Percentiles rank a stretch among this genome's conserved stretches.
phyloP scores from a whole-genome alignment of 2,797 vertebrate species.

The Pantherophis vulpinus region DNA sequence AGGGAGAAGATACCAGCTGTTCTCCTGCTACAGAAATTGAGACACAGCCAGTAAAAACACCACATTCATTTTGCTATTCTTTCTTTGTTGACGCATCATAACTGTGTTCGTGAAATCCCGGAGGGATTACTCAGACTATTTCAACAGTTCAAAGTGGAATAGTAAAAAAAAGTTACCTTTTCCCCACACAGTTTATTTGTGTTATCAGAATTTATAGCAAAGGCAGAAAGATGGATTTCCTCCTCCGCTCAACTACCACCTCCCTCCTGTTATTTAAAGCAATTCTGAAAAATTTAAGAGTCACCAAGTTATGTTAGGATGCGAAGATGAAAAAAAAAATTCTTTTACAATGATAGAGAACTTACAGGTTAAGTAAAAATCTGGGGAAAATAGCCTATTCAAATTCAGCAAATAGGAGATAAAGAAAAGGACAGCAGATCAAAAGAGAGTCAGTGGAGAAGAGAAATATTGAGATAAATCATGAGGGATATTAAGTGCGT shows the following conservation, averaged over 20 bases:
- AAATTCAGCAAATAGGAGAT: background rate
- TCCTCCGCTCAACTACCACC: slow-evolving; percentile 20
- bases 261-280: slow-evolving; percentile 25
- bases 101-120: slow-evolving; percentile 23
- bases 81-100: slow-evolving; percentile 48
- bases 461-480: background rate
- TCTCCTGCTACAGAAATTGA: slow-evolving; percentile 33
- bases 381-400: background rate
- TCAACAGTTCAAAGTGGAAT: slow-evolving; percentile 46
- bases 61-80: slow-evolving; percentile 1
- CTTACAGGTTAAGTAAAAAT: slow-evolving; percentile 33
- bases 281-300: slow-evolving; percentile 24
- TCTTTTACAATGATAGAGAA: background rate
- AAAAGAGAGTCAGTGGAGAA: background rate
- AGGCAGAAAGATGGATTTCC: slow-evolving; percentile 6
- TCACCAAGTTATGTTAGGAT: slow-evolving; percentile 4
- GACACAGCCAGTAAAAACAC: slow-evolving; percentile 2
- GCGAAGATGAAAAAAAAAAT: background rate
- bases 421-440: background rate
- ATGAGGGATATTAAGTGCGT: background rate
- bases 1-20: slow-evolving; percentile 6
- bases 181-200: slow-evolving; percentile 36
- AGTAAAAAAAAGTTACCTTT: slow-evolving; percentile 16
- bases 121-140: slow-evolving; percentile 42
- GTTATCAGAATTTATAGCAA: slow-evolving; percentile 27